Evolutionary conservation across 1,140 invertebrate genomes (phyloP).

Genomic region (silkworm (Bombyx mori)): ASM3026992v2 NC_085121.1:12113501-12114000

Average conservation of each 20-base stretch:
- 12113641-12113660: slow-evolving; percentile 14
- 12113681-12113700: slow-evolving; percentile 23
- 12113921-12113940: too few relatives aligned
- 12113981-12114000: too few relatives aligned
- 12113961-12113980: too few relatives aligned
- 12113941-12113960: too few relatives aligned
- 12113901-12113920: too few relatives aligned
- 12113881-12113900: too few relatives aligned
- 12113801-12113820: slow-evolving; percentile 20
- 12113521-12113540: too few relatives aligned
- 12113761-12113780: slow-evolving; percentile 52
- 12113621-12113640: slow-evolving; percentile 27
- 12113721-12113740: slow-evolving; percentile 36
- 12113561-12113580: neutral
- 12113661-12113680: slow-evolving; percentile 26
- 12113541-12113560: neutral
- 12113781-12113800: slow-evolving; percentile 44
- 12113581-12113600: neutral
- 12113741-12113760: slow-evolving; percentile 25
- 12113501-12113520: too few relatives aligned
- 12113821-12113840: too few relatives aligned
- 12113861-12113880: too few relatives aligned
- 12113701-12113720: slow-evolving; percentile 31
- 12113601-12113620: slow-evolving; percentile 4
- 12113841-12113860: too few relatives aligned